These are phyloP conservation scores for Thymelicus lineola DNA, from an alignment of 2,888 invertebrate genomes.

Conservation along the genomic window DNA sequence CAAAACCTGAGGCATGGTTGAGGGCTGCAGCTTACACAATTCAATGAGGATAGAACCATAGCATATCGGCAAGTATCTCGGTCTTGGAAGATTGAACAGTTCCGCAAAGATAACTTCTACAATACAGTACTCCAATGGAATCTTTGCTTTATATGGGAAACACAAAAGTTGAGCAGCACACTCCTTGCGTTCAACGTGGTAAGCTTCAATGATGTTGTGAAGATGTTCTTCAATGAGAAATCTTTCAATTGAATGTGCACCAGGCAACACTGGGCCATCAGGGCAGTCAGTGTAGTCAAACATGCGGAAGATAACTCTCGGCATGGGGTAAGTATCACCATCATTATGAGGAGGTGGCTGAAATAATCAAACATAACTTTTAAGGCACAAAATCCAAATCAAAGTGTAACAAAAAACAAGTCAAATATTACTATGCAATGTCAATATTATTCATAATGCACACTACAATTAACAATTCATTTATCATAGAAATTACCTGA, in stretches of 20 bases:
- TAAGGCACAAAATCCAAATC: background rate
- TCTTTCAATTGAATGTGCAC: constrained; percentile 98
- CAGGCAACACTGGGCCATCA: constrained; percentile 95
- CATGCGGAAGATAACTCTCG: constrained; percentile 97
- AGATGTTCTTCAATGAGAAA: constrained; percentile 99
- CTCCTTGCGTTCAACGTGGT: constrained; percentile 95
- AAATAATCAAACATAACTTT: constrained; percentile 45
- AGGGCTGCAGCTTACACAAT: constrained; percentile 97
- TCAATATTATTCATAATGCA: no score
- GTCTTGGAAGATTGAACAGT: constrained; percentile 95
- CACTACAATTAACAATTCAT: no score
- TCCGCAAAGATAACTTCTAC: constrained; percentile 98
- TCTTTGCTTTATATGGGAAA: constrained; percentile 96
- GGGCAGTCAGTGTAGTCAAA: constrained; percentile 99
- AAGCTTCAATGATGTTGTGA: constrained; percentile 95
- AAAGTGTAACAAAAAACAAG: no score
- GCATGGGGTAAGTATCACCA: constrained; percentile 96
- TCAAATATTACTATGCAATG: no score
- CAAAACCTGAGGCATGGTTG: constrained; percentile 98
- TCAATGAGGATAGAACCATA: constrained; percentile 98
- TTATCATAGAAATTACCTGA: constrained; percentile 58
- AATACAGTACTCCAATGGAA: constrained; percentile 98
- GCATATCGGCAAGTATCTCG: constrained; percentile 89
- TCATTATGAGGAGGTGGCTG: constrained; percentile 97
- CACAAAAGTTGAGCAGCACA: constrained; percentile 96